Conservation (phyloP, 2,113 vertebrate genomes). For the Gallinago paraguaiae region DNA sequence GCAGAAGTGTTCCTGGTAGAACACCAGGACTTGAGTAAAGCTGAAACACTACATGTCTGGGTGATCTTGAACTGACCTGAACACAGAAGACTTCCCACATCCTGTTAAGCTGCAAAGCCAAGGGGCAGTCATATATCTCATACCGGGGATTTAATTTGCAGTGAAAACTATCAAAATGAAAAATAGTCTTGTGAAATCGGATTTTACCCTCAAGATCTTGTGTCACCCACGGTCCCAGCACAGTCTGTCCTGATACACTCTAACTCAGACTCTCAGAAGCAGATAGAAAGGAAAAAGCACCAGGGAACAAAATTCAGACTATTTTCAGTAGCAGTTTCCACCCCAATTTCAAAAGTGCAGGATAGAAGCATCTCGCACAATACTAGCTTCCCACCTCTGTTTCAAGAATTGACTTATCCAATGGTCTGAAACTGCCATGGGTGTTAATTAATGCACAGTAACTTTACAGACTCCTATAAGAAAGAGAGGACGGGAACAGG, state of each 20-base stretch:
- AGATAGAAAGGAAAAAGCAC: background rate
- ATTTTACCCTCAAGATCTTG: background rate
- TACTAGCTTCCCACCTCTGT: background rate
- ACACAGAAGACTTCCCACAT: background rate
- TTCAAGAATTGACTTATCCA: background rate
- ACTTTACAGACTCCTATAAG: background rate
- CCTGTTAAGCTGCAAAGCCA: background rate
- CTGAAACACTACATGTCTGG: background rate
- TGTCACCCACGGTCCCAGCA: background rate
- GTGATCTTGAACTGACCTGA: conserved; percentile 2
- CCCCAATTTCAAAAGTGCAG: background rate
- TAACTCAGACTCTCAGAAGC: background rate
- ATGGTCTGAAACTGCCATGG: background rate
- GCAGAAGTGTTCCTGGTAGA: background rate
- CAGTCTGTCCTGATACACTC: background rate
- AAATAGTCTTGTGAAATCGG: background rate
- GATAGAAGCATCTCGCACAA: background rate
- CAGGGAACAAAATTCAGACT: background rate
- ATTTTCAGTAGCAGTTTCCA: conserved; percentile 15
- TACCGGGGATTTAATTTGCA: background rate
- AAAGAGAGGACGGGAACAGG: background rate
- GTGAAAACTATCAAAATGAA: conserved; percentile 3
- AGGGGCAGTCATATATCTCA: background rate
- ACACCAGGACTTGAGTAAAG: background rate
- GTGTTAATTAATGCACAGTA: background rate